Conservation (phyloP, 2,888 invertebrate genomes). For the Drosophila vallismaia region DNA sequence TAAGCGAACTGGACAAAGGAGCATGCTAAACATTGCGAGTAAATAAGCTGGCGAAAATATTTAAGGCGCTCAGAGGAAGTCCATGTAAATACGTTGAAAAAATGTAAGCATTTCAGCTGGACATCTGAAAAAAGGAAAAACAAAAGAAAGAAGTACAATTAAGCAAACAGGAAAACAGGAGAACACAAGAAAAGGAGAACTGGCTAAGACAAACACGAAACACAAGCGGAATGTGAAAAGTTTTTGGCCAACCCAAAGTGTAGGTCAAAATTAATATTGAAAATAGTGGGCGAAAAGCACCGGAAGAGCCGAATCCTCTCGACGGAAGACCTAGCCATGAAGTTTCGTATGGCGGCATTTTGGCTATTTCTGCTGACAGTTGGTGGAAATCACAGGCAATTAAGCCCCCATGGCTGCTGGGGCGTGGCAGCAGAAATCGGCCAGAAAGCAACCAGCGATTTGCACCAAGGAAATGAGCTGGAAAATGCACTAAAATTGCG, state of each 20-base stretch:
- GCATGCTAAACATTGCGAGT: slow-evolving; percentile 55
- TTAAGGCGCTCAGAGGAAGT: slow-evolving; percentile 30
- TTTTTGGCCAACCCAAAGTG: slow-evolving; percentile 6
- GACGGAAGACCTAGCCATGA: slow-evolving; percentile 58
- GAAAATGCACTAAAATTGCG: slow-evolving; percentile 64
- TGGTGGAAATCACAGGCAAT: slow-evolving; percentile 74
- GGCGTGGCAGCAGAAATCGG: slow-evolving; percentile 47
- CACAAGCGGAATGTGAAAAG: slow-evolving; percentile 34
- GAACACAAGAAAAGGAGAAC: not conserved
- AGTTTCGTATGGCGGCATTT: slow-evolving; percentile 75
- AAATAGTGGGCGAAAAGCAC: slow-evolving; percentile 10
- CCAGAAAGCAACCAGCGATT: slow-evolving; percentile 11
- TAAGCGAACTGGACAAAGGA: slow-evolving; percentile 34
- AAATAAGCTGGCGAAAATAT: slow-evolving; percentile 56
- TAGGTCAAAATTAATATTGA: slow-evolving; percentile 28
- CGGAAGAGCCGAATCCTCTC: slow-evolving; percentile 20
- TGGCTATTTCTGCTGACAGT: slow-evolving; percentile 81
- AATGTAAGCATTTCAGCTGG: slow-evolving; percentile 55
- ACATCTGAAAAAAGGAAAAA: slow-evolving; percentile 4
- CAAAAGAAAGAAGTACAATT: slow-evolving; percentile 24
- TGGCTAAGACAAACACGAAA: slow-evolving; percentile 18
- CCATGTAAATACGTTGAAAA: slow-evolving; percentile 36
- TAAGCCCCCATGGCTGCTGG: slow-evolving; percentile 64
- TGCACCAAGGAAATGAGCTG: slow-evolving; percentile 67
- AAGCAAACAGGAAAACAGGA: slow-evolving; percentile 2